phyloP scores from a whole-genome alignment of 2,113 vertebrate species.

The Sander vitreus region DNA sequence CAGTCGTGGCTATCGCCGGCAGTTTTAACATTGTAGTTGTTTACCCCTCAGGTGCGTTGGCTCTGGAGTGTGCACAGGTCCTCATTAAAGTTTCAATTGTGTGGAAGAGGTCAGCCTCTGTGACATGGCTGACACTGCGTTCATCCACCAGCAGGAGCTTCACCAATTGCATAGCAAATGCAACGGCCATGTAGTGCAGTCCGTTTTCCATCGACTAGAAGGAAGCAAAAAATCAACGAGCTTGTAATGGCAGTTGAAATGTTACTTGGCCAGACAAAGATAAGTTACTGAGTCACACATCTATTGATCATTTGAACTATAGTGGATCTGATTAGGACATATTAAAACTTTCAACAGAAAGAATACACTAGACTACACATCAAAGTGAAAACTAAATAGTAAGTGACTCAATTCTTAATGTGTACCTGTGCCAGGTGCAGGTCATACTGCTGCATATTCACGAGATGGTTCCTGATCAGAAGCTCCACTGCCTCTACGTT shows the following conservation, averaged over 20 bases:
- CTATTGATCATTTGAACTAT: not conserved
- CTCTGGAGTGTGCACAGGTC: conserved; percentile 98
- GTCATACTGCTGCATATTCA: conserved; percentile 99
- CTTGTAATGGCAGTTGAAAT: not conserved
- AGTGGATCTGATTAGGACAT: not conserved
- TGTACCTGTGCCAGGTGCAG: conserved; percentile 97
- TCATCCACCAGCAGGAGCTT: conserved; percentile 98
- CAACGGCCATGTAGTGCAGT: conserved; percentile 99
- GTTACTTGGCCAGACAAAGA: not conserved
- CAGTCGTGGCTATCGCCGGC: no score
- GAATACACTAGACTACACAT: not conserved
- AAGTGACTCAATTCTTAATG: not conserved
- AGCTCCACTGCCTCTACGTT: conserved; percentile 98
- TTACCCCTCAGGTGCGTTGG: conserved; percentile 98
- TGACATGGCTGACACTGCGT: conserved; percentile 95
- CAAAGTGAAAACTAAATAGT: not conserved
- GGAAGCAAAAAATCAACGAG: not conserved
- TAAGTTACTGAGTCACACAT: not conserved
- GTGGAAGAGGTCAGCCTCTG: conserved; percentile 97
- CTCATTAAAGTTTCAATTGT: conserved; percentile 99
- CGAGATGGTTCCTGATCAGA: conserved; percentile 95
- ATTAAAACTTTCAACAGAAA: not conserved
- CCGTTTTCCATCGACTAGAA: conserved; percentile 98
- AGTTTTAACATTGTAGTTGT: conserved; percentile 8
- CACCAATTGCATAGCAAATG: conserved; percentile 98